Evolutionary conservation across 2,888 invertebrate genomes (phyloP).

Genomic region (Prosopocoilus inquinatus): DNA sequence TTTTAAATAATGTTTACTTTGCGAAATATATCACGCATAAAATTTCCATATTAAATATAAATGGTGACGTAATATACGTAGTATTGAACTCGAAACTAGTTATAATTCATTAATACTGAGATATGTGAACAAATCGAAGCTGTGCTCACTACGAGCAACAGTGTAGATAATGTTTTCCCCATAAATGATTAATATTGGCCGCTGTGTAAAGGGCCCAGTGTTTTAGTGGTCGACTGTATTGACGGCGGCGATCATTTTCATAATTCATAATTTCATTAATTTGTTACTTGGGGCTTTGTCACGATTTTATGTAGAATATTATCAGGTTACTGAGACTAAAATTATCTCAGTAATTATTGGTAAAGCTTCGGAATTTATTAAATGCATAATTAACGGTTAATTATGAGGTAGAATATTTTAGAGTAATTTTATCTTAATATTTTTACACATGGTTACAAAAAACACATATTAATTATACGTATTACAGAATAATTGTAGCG

Average conservation of each 20-base stretch:
- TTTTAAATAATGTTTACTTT: too few species aligned
- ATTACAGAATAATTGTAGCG: conserved; percentile 11
- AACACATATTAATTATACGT: conserved; percentile 14
- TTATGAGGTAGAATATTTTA: conserved; percentile 35
- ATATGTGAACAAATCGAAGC: neutral
- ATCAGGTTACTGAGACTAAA: conserved; percentile 47
- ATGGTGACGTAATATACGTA: too few species aligned
- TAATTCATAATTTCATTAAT: conserved; percentile 56
- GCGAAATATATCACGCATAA: too few species aligned
- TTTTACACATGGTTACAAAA: conserved; percentile 7
- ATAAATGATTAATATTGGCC: conserved; percentile 18
- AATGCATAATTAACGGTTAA: conserved; percentile 52
- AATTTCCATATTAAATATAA: too few species aligned
- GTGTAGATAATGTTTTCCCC: conserved; percentile 20
- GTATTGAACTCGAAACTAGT: too few species aligned
- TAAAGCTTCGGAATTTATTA: conserved; percentile 49
- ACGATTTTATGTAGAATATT: conserved; percentile 54
- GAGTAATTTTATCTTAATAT: conserved; percentile 30
- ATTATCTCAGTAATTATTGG: conserved; percentile 51
- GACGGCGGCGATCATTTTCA: conserved; percentile 53
- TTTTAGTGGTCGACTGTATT: conserved; percentile 39
- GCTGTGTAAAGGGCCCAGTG: conserved; percentile 12
- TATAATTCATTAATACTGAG: too few species aligned
- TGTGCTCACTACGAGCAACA: conserved; percentile 11
- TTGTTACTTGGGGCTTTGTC: conserved; percentile 54